Base-by-base conservation (phyloP, 53 echinoderm and acorn worm species). In the Paracentrotus lividus region DNA sequence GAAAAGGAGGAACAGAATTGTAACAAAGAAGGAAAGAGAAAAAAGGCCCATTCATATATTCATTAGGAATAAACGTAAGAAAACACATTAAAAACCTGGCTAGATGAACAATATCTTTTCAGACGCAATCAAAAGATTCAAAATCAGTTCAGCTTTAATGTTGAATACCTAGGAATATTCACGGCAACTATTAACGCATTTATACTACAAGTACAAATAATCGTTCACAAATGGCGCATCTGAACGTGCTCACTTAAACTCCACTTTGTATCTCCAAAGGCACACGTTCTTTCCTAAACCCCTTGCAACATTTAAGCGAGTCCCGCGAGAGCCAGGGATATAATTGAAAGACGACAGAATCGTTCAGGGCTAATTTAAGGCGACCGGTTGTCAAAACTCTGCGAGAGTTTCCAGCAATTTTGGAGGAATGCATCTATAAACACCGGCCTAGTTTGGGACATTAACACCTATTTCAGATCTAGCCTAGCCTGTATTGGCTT, bases 311-410 rank as follows among this genome's bases (percentile, higher is more conserved):
- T 90, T 90, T 90, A 32, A 44, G 21, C 29, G 72, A 29, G 90
- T 90, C 90, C 90, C 90, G 18, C 72, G 90, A 90, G 90, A 72
- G 72, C 34, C 69, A 4, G 7, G 55, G 33, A 40, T 43, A 72
- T 90, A 90, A 90, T 90, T 90, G 90, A 52, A 72, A 52, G 90
- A 45, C 43, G 90, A 90, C 90, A 90, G 90, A 72, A 72, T 72
- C 90, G 49, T 72, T 90, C 72, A 72, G 90, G 68, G 47, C 53
- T 90, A 90, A 90, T 90, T 90, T 90, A 55, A 47, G 24, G 14
- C 72, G 72, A 90, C 47, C 90, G 26, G 32, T 72, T 72, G 90
- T 69, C 90, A 90, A 90, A 90, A 90, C 90, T 90, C 15, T 4
- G 49, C 26, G 45, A 43, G 56, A 66, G 33, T 90, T 90, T 72